Conservation (phyloP, 35 echinoderm and acorn worm genomes). For the Acanthaster planci region DNA sequence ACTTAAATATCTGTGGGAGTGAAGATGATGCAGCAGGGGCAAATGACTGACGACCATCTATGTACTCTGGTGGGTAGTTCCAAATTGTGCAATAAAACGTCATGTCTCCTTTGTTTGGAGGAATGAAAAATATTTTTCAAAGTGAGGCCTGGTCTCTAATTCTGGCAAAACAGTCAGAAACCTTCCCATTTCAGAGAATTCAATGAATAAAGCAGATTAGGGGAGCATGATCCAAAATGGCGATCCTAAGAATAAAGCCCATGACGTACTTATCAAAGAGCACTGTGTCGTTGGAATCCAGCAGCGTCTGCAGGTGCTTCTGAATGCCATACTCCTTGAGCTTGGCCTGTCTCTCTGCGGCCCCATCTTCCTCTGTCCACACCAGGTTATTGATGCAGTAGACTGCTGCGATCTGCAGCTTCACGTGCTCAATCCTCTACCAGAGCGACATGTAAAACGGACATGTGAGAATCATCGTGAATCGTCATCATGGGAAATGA, state of each 20-base stretch:
- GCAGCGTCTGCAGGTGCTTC: slow-evolving; percentile 86
- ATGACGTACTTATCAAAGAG: slow-evolving; percentile 90
- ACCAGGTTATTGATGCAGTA: slow-evolving; percentile 98
- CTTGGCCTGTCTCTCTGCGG: slow-evolving; percentile 80
- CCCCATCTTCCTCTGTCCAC: slow-evolving; percentile 97
- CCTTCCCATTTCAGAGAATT: background rate
- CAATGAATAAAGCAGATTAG: background rate
- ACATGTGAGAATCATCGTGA: background rate
- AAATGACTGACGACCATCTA: too few species aligned
- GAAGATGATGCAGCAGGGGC: too few species aligned
- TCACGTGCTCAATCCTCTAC: slow-evolving; percentile 93
- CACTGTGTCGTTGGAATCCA: slow-evolving; percentile 71
- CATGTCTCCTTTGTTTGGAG: background rate
- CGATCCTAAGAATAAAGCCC: too few species aligned
- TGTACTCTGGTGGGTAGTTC: too few species aligned
- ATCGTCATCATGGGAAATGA: background rate
- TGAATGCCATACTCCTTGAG: slow-evolving; percentile 89
- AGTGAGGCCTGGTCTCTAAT: background rate
- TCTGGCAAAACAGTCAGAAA: background rate
- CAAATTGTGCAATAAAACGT: too few species aligned
- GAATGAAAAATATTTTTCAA: background rate
- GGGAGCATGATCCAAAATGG: too few species aligned
- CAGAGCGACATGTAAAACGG: background rate
- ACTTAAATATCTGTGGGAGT: too few species aligned
- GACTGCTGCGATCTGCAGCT: slow-evolving; percentile 84